Evolutionary conservation across 2,797 vertebrate species (phyloP).

Genomic region (Malacoctenus gilli): DNA sequence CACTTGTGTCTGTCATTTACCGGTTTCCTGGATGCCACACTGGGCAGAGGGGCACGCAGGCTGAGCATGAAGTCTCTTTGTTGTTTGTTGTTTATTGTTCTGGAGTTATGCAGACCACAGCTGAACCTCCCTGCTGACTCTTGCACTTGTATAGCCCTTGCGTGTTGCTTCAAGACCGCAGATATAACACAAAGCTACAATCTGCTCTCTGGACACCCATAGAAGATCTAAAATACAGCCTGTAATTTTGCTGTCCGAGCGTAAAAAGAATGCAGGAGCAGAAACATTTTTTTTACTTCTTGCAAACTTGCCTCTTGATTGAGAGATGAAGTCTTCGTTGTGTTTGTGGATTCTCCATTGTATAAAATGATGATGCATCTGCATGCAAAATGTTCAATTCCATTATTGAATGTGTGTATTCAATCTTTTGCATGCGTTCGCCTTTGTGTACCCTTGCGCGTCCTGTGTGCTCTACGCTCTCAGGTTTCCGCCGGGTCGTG

Average conservation of each 20-base stretch:
- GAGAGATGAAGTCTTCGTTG: conserved; percentile 19
- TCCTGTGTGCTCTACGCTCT: conserved; percentile 49
- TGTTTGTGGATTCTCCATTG: conserved; percentile 26
- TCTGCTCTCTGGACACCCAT: conserved; percentile 21
- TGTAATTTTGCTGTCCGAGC: conserved; percentile 38
- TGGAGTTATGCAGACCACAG: conserved; percentile 48
- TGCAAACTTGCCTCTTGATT: conserved; percentile 13
- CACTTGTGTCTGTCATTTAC: conserved; percentile 19
- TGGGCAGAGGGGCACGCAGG: conserved; percentile 5
- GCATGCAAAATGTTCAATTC: conserved; percentile 29
- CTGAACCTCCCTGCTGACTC: conserved; percentile 21
- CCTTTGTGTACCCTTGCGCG: conserved; percentile 28
- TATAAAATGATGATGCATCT: conserved; percentile 48
- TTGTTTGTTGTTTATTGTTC: conserved; percentile 42
- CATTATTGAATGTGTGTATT: conserved; percentile 36
- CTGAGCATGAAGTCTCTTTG: conserved; percentile 24
- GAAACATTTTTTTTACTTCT: conserved; percentile 16
- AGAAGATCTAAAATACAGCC: conserved; percentile 43
- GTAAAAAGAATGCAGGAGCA: conserved; percentile 17
- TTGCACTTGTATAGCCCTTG: conserved; percentile 24
- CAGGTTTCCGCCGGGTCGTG: conserved; percentile 46
- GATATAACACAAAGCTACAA: conserved; percentile 50
- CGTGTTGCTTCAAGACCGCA: conserved; percentile 23
- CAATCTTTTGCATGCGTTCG: conserved; percentile 13
- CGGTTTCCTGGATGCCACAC: conserved; percentile 27